Conservation (phyloP, 1,140 invertebrate genomes). For the Calephelis nemesis region DNA sequence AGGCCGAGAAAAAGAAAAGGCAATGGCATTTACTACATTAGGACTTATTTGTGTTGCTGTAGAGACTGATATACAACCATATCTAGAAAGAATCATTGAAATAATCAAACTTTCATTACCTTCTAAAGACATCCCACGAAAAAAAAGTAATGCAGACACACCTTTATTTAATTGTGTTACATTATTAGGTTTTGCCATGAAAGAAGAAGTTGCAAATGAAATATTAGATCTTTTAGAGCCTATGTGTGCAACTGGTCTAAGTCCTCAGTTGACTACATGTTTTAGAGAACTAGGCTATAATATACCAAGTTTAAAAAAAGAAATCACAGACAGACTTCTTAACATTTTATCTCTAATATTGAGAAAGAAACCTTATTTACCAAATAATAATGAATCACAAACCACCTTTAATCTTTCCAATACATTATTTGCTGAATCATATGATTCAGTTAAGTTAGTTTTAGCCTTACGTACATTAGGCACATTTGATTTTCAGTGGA, state of each 20-base stretch:
- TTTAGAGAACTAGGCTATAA: conserved; percentile 93
- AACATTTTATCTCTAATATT: conserved; percentile 93
- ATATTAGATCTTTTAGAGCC: conserved; percentile 93
- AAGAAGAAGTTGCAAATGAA: conserved; percentile 86
- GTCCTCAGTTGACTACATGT: conserved; percentile 93
- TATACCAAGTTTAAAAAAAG: conserved; percentile 92
- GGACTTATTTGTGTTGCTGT: conserved; percentile 95
- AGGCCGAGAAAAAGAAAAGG: conserved; percentile 90
- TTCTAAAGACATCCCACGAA: conserved; percentile 87
- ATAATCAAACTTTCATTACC: conserved; percentile 90
- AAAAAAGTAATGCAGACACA: conserved; percentile 88
- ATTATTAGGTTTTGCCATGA: conserved; percentile 92
- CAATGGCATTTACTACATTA: conserved; percentile 92
- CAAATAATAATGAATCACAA: conserved; percentile 76
- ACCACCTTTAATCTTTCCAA: conserved; percentile 52
- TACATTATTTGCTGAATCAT: conserved; percentile 72
- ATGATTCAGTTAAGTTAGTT: conserved; percentile 91
- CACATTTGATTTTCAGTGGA: conserved; percentile 98
- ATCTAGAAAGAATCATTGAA: conserved; percentile 92
- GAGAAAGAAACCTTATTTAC: conserved; percentile 91
- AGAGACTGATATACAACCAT: conserved; percentile 87
- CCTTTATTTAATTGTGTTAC: conserved; percentile 96
- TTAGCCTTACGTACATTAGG: conserved; percentile 96
- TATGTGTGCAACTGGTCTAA: conserved; percentile 95
- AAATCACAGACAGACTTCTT: conserved; percentile 95